Conservation (phyloP, 1,140 invertebrate species). For the Lordiphosa collinella region DNA sequence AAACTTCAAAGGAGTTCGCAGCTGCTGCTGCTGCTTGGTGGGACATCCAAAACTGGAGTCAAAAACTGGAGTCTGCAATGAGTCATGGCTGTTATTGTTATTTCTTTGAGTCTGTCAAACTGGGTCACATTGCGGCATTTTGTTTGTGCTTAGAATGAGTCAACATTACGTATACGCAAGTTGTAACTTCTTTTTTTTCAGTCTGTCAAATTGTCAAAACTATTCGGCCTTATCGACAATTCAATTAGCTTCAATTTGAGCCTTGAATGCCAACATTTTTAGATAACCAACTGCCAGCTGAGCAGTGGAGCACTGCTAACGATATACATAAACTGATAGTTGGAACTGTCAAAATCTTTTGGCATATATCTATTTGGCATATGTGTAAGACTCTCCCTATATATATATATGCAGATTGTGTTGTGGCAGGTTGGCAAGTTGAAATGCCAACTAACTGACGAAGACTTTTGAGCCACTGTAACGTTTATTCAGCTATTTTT, state of each 20-base stretch:
- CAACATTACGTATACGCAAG: slow-evolving; percentile 68
- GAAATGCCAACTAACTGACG: slow-evolving; percentile 48
- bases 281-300: slow-evolving; percentile 6
- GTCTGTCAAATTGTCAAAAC: slow-evolving; percentile 49
- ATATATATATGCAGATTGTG: slow-evolving; percentile 63
- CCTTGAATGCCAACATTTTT: slow-evolving; percentile 33
- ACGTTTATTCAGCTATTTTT: slow-evolving; percentile 16
- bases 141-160: slow-evolving; percentile 56
- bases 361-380: slow-evolving; percentile 68
- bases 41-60: slow-evolving; percentile 45
- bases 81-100: slow-evolving; percentile 45
- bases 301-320: slow-evolving; percentile 21
- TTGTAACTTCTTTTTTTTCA: slow-evolving; percentile 46
- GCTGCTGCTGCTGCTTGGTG: slow-evolving; percentile 22
- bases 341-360: slow-evolving; percentile 67
- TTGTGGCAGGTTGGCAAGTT: slow-evolving; percentile 22
- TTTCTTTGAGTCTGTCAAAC: slow-evolving; percentile 18
- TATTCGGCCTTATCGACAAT: slow-evolving; percentile 63
- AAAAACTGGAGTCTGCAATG: slow-evolving; percentile 36
- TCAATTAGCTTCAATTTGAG: slow-evolving; percentile 63
- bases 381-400: too few species aligned
- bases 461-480: slow-evolving; percentile 19
- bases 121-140: slow-evolving; percentile 55
- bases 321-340: slow-evolving; percentile 49
- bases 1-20: slow-evolving; percentile 64